These are phyloP conservation scores for Cosmia trapezina DNA, from an alignment of 2,888 invertebrate species.

Conservation along the genomic window DNA sequence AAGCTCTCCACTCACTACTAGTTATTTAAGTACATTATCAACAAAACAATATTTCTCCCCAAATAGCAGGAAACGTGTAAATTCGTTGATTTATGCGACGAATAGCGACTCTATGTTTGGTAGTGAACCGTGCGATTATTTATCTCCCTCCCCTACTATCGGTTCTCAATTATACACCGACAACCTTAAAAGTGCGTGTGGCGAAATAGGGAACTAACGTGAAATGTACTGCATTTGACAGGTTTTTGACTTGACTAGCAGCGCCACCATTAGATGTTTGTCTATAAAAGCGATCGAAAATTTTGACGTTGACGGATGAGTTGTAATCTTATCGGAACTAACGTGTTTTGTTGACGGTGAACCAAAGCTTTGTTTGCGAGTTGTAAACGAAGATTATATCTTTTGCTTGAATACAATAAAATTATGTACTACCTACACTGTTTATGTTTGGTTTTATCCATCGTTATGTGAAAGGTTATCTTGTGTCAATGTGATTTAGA, in stretches of 20 bases:
- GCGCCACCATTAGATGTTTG: conserved; percentile 29
- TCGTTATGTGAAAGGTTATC: background rate
- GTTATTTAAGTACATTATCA: conserved; percentile 44
- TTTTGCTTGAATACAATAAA: conserved; percentile 30
- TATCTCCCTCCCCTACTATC: conserved; percentile 65
- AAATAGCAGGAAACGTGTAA: conserved; percentile 71
- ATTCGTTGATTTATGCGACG: conserved; percentile 78
- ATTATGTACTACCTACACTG: background rate
- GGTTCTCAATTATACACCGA: conserved; percentile 35
- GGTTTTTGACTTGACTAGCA: background rate
- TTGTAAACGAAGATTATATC: conserved; percentile 44
- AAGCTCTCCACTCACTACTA: conserved; percentile 16
- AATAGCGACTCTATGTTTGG: conserved; percentile 68
- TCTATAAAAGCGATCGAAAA: conserved; percentile 47
- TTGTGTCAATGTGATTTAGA: background rate
- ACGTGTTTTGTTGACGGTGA: conserved; percentile 43
- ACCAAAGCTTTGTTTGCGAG: conserved; percentile 46
- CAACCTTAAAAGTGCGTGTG: conserved; percentile 22
- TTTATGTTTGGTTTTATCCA: background rate
- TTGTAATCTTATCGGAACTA: conserved; percentile 45
- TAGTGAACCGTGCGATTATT: conserved; percentile 72
- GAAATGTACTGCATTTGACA: conserved; percentile 18
- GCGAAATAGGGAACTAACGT: conserved; percentile 7
- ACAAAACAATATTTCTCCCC: conserved; percentile 56
- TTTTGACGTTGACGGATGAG: conserved; percentile 51